These are phyloP conservation scores for Ctena decussata DNA, from an alignment of 2,888 invertebrate species.

Conservation along the genomic window DNA sequence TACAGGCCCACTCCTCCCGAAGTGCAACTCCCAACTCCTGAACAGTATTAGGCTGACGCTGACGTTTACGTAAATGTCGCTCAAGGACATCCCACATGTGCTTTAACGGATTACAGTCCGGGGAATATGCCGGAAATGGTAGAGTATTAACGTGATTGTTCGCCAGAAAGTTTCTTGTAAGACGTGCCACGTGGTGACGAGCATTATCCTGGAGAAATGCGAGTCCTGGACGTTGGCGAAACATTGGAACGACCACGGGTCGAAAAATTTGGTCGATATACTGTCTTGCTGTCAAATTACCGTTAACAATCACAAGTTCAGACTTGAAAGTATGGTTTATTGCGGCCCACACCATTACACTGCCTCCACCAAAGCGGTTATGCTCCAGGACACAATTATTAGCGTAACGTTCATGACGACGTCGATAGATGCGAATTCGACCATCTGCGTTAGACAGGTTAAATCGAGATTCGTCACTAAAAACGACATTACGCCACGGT, in stretches of 20 bases:
- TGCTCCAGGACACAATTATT: neutral
- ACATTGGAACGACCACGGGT: neutral
- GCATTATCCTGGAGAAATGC: neutral
- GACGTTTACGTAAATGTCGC: constrained; percentile 19
- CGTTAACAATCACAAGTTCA: constrained; percentile 20
- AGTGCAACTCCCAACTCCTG: neutral
- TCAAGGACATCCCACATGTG: neutral
- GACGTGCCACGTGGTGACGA: neutral
- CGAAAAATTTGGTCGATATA: neutral
- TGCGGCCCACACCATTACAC: constrained; percentile 23
- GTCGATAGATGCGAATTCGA: constrained; percentile 19
- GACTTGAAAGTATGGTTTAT: constrained; percentile 32
- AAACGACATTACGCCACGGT: neutral
- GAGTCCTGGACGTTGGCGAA: neutral
- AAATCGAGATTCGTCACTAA: too few relatives aligned
- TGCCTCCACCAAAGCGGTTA: neutral
- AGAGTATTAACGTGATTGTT: neutral
- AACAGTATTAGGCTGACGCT: neutral
- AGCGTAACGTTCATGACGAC: constrained; percentile 17
- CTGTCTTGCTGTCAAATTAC: neutral
- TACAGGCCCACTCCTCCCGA: neutral
- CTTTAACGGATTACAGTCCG: too few relatives aligned
- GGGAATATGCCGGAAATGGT: neutral
- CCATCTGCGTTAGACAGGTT: constrained; percentile 29
- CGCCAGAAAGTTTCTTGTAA: too few relatives aligned